These are phyloP conservation scores for Callimico goeldii DNA, from an alignment of 2,797 vertebrate species.

Conservation along the genomic window DNA sequence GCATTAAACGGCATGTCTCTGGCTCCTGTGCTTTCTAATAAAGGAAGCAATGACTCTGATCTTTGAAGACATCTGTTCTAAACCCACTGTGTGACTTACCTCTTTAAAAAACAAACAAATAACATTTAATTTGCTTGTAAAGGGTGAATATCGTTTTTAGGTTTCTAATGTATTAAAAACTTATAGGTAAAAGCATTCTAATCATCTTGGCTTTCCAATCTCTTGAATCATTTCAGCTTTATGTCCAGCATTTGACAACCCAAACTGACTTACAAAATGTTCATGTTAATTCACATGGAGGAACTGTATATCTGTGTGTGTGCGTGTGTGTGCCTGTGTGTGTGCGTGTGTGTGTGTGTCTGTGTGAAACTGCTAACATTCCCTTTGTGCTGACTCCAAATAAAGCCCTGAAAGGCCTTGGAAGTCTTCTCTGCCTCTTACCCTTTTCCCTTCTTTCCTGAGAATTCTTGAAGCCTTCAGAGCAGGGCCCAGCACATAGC, in stretches of 20 bases:
- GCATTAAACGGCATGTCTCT: not conserved
- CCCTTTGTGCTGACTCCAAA: not conserved
- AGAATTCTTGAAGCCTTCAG: not conserved
- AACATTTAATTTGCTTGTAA: constrained; percentile 37
- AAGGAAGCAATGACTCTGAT: not conserved
- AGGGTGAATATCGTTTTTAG: not conserved
- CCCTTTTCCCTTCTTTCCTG: not conserved
- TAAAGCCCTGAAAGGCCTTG: not conserved
- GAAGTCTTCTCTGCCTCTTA: no score
- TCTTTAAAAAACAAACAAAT: not conserved
- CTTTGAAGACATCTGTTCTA: not conserved
- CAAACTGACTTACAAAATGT: not conserved
- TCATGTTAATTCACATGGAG: not conserved
- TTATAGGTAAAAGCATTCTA: not conserved
- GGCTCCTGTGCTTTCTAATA: not conserved
- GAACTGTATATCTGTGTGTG: not conserved
- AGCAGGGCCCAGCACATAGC: not conserved
- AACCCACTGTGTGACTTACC: not conserved
- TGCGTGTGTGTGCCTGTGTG: not conserved
- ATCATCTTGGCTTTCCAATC: not conserved
- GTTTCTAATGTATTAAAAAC: not conserved
- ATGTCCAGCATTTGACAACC: not conserved
- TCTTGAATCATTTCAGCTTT: not conserved
- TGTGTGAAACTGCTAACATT: not conserved
- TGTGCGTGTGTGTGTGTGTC: not conserved